These are phyloP conservation scores for Cydia pomonella DNA, from an alignment of 1,140 invertebrate genomes.

Conservation along the genomic window DNA sequence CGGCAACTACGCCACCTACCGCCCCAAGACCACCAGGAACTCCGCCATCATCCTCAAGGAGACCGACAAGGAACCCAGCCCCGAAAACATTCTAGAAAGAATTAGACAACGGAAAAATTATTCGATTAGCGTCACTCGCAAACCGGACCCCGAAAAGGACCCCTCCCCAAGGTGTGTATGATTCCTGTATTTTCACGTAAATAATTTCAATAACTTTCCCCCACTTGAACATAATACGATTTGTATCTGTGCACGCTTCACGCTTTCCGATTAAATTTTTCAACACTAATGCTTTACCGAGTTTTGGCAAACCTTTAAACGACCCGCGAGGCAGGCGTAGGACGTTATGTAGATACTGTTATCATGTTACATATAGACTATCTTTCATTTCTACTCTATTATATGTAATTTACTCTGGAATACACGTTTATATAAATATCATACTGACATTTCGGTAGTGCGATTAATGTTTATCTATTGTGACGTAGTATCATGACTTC, in stretches of 20 bases:
- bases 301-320: constrained; percentile 47
- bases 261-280: constrained; percentile 72
- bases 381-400: constrained; percentile 25
- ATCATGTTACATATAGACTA: neutral
- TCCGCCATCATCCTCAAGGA: constrained; percentile 78
- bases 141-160: constrained; percentile 69
- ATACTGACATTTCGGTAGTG: constrained; percentile 20
- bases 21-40: constrained; percentile 74
- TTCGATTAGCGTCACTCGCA: constrained; percentile 75
- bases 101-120: constrained; percentile 76
- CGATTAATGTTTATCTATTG: constrained; percentile 17
- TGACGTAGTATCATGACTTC: constrained; percentile 20
- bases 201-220: constrained; percentile 76
- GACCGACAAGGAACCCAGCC: constrained; percentile 73
- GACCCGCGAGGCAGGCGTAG: constrained; percentile 31
- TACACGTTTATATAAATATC: constrained; percentile 20
- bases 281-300: constrained; percentile 75
- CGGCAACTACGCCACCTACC: constrained; percentile 77
- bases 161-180: constrained; percentile 74
- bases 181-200: constrained; percentile 65
- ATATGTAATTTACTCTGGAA: constrained; percentile 26
- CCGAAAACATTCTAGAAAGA: constrained; percentile 79
- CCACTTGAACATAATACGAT: constrained; percentile 59
- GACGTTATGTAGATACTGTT: constrained; percentile 2
- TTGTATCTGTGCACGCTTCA: constrained; percentile 78